A percentile compares a stretch with the other conserved stretches of the same genome.
Evolutionary conservation across 2,113 vertebrate species (phyloP).

Genomic region (Casuarius casuarius): DNA sequence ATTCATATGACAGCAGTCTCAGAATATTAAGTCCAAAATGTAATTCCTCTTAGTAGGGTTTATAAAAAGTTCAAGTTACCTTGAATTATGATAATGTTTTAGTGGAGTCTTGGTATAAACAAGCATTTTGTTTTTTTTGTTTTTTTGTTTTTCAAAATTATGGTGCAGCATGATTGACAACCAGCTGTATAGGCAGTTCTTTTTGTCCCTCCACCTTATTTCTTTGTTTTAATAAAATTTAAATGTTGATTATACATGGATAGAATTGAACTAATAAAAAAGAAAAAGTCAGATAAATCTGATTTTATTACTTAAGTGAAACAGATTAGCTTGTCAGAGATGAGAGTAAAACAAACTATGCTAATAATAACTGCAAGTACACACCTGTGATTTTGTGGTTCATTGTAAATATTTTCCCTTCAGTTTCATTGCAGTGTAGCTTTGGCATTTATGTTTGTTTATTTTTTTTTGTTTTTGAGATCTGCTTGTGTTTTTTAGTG

Average conservation of each 20-base stretch:
- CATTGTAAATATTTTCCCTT: slow-evolving; percentile 58
- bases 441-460: slow-evolving; percentile 20
- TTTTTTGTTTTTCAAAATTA: neutral
- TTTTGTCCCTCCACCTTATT: neutral
- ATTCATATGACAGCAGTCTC: neutral
- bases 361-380: slow-evolving; percentile 24
- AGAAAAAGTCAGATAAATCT: neutral
- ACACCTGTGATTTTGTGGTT: slow-evolving; percentile 53
- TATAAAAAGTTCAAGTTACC: neutral
- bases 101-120: neutral
- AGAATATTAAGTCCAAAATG: neutral
- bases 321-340: slow-evolving; percentile 24
- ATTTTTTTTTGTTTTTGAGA: neutral
- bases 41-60: neutral
- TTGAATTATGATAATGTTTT: neutral
- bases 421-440: slow-evolving; percentile 37
- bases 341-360: slow-evolving; percentile 9
- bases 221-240: slow-evolving; percentile 7
- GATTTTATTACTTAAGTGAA: slow-evolving; percentile 24
- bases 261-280: slow-evolving; percentile 6
- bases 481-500: neutral
- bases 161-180: neutral
- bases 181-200: fast-evolving
- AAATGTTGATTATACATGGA: neutral
- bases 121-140: neutral